Percentiles rank a stretch among this genome's conserved stretches.
Conservation (phyloP, 2,113 vertebrate species). For the Triplophysa rosa region DNA sequence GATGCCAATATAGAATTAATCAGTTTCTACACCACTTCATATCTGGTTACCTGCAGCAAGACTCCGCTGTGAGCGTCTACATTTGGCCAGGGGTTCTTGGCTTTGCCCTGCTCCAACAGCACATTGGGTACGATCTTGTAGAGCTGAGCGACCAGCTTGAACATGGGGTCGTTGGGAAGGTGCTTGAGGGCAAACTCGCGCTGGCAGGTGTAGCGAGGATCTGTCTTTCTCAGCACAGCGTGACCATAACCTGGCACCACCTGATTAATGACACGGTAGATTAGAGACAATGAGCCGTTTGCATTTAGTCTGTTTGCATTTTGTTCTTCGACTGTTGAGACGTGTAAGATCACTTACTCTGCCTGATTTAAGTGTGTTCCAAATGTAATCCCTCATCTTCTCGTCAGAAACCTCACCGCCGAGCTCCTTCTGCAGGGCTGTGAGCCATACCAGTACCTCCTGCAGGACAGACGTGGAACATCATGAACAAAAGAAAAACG, state of each 20-base stretch:
- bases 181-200: slow-evolving; percentile 93
- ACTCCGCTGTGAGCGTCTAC: slow-evolving; percentile 97
- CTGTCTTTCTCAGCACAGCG: slow-evolving; percentile 91
- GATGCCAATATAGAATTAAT: too few species aligned
- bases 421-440: slow-evolving; percentile 90
- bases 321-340: too few species aligned
- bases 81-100: slow-evolving; percentile 98
- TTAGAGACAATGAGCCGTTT: too few species aligned
- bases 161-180: slow-evolving; percentile 91
- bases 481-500: too few species aligned
- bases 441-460: slow-evolving; percentile 96
- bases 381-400: slow-evolving; percentile 92
- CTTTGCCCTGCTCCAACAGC: slow-evolving; percentile 95
- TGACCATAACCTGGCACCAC: slow-evolving; percentile 94
- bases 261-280: slow-evolving; percentile 57
- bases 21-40: not conserved
- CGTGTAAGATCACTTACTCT: slow-evolving; percentile 78
- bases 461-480: slow-evolving; percentile 50
- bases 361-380: slow-evolving; percentile 97
- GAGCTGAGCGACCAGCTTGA: slow-evolving; percentile 91
- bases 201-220: slow-evolving; percentile 91
- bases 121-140: slow-evolving; percentile 96
- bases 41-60: slow-evolving; percentile 84
- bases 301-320: not conserved
- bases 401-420: slow-evolving; percentile 92